Percentiles rank a stretch among this genome's conserved stretches.
Conservation (phyloP, 2,888 invertebrate genomes). For the Melinopterus prodromus region DNA sequence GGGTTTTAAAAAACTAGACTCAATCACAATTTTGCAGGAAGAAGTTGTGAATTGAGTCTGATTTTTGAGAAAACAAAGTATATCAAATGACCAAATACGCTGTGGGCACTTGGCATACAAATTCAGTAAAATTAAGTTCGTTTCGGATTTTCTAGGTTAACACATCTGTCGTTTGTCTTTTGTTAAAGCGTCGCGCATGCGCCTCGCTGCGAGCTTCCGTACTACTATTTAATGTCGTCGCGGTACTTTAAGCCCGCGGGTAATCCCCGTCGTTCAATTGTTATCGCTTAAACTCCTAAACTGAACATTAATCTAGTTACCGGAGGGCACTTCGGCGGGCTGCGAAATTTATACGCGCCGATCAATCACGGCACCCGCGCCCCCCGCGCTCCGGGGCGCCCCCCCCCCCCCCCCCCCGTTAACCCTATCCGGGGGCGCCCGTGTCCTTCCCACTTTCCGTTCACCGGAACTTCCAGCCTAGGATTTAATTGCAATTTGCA, state of each 20-base stretch:
- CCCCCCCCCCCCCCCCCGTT: too few relatives aligned
- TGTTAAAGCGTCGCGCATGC: not conserved
- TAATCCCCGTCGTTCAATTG: slow-evolving; percentile 4
- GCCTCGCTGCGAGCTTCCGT: not conserved
- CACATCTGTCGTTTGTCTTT: too few relatives aligned
- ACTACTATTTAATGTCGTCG: not conserved
- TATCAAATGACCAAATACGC: too few relatives aligned
- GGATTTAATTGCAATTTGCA: slow-evolving; percentile 21
- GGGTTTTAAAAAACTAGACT: too few relatives aligned
- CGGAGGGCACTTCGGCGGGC: not conserved
- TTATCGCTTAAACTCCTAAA: slow-evolving; percentile 14
- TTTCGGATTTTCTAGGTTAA: too few relatives aligned
- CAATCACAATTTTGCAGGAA: too few relatives aligned
- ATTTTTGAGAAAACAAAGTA: too few relatives aligned
- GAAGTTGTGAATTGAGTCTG: too few relatives aligned
- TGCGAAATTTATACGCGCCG: slow-evolving; percentile 4
- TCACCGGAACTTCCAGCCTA: slow-evolving; percentile 10
- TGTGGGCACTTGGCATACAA: too few relatives aligned
- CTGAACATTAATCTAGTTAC: slow-evolving; percentile 17
- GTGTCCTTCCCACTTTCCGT: slow-evolving; percentile 7
- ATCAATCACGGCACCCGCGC: not conserved
- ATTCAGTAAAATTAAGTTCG: too few relatives aligned
- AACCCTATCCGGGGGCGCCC: slow-evolving; percentile 10
- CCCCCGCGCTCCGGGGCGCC: not conserved
- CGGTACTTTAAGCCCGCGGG: not conserved